phyloP scores from a whole-genome alignment of 2,888 invertebrate genomes.

The Saturnia japonica region DNA sequence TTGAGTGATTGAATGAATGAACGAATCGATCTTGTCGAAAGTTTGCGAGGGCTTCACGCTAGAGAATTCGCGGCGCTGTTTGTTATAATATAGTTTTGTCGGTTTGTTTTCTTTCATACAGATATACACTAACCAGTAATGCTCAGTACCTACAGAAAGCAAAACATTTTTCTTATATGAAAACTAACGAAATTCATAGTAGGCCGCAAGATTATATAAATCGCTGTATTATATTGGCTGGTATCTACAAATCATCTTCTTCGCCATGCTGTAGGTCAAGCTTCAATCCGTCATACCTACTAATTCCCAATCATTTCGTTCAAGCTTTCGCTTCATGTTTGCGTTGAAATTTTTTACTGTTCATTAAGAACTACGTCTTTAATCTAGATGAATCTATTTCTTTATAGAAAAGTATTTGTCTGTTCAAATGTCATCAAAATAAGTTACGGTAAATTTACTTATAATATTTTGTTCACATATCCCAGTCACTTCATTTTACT shows the following conservation, averaged over 20 bases:
- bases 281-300: background rate
- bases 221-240: background rate
- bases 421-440: too few relatives aligned
- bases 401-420: too few relatives aligned
- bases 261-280: background rate
- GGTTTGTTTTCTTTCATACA: background rate
- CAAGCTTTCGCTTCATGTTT: background rate
- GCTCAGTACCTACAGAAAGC: background rate
- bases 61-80: background rate
- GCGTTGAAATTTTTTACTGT: background rate
- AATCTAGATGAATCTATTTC: too few relatives aligned
- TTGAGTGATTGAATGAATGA: slow-evolving; percentile 5
- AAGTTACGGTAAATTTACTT: too few relatives aligned
- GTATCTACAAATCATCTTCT: background rate
- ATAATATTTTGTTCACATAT: background rate
- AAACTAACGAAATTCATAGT: background rate
- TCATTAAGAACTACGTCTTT: background rate
- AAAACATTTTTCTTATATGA: background rate
- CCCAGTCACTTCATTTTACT: background rate
- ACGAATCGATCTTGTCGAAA: slow-evolving; percentile 7
- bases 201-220: background rate
- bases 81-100: background rate
- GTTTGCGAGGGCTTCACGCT: slow-evolving; percentile 2
- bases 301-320: background rate
- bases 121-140: background rate